Percentiles rank a stretch among this genome's conserved stretches.
These are phyloP conservation scores for Sorex araneus DNA, from an alignment of 2,113 vertebrate species.

Conservation along the genomic window DNA sequence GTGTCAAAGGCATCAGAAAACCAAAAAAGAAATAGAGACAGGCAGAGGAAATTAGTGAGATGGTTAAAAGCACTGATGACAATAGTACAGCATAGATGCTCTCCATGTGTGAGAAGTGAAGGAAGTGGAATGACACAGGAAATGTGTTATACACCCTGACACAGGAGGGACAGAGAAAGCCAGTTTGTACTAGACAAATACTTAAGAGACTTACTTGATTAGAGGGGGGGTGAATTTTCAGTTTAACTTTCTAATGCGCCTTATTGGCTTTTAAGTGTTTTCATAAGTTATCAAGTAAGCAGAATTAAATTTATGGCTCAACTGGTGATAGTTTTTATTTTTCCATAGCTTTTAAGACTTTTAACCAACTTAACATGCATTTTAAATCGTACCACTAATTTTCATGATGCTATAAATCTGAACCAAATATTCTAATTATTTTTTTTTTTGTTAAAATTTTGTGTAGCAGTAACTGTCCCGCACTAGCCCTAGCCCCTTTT, in stretches of 20 bases:
- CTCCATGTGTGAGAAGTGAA: background rate
- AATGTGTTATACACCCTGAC: background rate
- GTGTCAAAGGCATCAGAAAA: background rate
- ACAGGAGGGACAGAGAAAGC: background rate
- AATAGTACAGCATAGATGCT: background rate
- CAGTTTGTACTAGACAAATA: background rate
- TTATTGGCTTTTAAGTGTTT: conserved; percentile 26
- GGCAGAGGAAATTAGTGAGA: background rate
- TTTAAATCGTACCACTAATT: too few relatives aligned
- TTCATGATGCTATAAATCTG: background rate
- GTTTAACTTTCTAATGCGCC: background rate
- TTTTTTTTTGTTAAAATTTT: background rate
- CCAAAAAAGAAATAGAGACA: background rate
- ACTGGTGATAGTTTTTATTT: too few relatives aligned
- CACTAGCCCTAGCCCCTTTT: background rate
- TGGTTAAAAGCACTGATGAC: accelerated
- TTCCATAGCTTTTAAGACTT: too few relatives aligned
- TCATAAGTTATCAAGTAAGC: conserved; percentile 6
- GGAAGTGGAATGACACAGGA: background rate
- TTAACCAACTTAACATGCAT: too few relatives aligned
- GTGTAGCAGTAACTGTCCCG: background rate
- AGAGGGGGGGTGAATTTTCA: background rate
- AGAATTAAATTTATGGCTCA: background rate
- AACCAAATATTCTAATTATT: background rate
- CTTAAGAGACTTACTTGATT: background rate